Conservation (phyloP, 2,113 vertebrate species). For the Thalassoma bifasciatum region DNA sequence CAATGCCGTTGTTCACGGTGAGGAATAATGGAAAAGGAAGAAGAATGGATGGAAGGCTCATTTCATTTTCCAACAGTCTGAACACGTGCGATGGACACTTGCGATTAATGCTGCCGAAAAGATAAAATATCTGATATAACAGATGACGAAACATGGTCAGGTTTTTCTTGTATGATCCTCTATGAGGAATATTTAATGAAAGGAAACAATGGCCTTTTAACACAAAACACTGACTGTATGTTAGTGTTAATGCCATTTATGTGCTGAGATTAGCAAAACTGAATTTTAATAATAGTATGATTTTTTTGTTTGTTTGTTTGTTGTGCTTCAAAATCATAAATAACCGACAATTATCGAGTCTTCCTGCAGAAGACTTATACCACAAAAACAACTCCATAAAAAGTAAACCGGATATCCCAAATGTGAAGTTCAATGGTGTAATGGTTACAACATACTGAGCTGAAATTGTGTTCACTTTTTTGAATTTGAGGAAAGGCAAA, state of each 20-base stretch:
- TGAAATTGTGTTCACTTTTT: too few relatives aligned
- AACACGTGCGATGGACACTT: slow-evolving; percentile 52
- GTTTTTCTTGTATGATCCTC: slow-evolving; percentile 11
- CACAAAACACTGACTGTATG: slow-evolving; percentile 2
- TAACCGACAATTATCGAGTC: too few relatives aligned
- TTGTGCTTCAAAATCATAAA: too few relatives aligned
- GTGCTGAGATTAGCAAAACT: too few relatives aligned
- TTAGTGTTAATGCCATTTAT: background rate
- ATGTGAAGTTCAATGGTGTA: too few relatives aligned
- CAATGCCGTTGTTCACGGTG: slow-evolving; percentile 36
- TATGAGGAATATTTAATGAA: slow-evolving; percentile 7
- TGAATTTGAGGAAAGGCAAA: too few relatives aligned
- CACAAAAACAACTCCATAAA: too few relatives aligned
- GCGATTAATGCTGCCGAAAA: slow-evolving; percentile 38
- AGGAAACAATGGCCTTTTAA: slow-evolving; percentile 3
- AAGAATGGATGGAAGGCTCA: slow-evolving; percentile 25
- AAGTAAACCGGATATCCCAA: too few relatives aligned
- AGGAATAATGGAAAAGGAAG: background rate
- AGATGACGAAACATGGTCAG: background rate
- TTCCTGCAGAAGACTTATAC: too few relatives aligned
- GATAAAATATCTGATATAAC: slow-evolving; percentile 37
- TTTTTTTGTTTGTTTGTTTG: too few relatives aligned
- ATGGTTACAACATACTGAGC: too few relatives aligned
- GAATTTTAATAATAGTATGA: too few relatives aligned
- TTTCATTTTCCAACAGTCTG: slow-evolving; percentile 37